Conservation (phyloP, 2,797 vertebrate genomes). For the Esox lucius region DNA sequence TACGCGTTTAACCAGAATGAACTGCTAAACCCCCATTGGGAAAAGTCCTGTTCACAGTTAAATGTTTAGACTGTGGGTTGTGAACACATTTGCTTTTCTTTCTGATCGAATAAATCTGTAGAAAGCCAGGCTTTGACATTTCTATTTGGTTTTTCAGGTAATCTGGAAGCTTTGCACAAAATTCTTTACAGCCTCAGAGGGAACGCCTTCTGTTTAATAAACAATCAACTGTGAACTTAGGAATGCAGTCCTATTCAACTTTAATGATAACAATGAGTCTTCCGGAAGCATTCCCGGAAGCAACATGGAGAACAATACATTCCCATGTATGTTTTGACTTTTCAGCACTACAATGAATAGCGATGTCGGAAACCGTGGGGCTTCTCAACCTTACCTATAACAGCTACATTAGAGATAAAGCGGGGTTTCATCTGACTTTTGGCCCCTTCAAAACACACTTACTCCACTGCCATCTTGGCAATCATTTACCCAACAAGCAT, state of each 20-base stretch:
- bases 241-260: too few species aligned
- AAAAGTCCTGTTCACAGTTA: background rate
- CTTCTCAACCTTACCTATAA: constrained; percentile 6
- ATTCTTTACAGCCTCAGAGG: too few species aligned
- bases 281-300: too few species aligned
- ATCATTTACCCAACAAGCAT: background rate
- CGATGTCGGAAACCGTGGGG: background rate
- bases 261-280: too few species aligned
- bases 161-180: too few species aligned
- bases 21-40: background rate
- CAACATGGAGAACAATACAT: background rate
- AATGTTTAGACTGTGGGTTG: background rate
- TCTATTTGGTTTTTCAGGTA: too few species aligned
- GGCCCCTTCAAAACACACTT: background rate
- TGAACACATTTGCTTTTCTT: too few species aligned
- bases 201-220: too few species aligned
- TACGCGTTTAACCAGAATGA: background rate
- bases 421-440: background rate
- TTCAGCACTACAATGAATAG: background rate
- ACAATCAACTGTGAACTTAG: too few species aligned
- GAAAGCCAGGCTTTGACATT: too few species aligned
- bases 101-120: too few species aligned
- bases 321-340: constrained; percentile 16
- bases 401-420: too few species aligned
- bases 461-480: background rate